These are phyloP conservation scores for Muscicapa striata DNA, from an alignment of 2,797 vertebrate species.

Conservation along the genomic window DNA sequence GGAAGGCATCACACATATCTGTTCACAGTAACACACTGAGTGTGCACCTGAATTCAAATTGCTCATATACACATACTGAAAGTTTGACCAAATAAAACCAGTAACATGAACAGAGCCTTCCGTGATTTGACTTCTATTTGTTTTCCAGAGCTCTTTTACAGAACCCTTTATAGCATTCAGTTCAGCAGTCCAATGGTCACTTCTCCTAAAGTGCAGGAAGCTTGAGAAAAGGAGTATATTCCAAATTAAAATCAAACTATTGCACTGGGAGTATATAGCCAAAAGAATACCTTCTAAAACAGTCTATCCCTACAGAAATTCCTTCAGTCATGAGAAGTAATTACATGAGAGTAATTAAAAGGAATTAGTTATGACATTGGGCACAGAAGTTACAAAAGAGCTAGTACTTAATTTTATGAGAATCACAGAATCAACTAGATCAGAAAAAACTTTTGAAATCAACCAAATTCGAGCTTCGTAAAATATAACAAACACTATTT, in stretches of 20 bases:
- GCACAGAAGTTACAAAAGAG: background rate
- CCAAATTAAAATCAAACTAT: background rate
- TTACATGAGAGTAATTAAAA: background rate
- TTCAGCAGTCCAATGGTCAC: background rate
- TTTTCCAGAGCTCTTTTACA: background rate
- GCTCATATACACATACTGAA: background rate
- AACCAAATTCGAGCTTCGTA: background rate
- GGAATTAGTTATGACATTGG: background rate
- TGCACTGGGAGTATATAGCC: background rate
- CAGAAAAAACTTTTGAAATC: background rate
- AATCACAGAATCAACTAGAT: background rate
- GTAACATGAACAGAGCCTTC: background rate
- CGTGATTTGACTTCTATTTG: background rate
- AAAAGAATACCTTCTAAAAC: background rate
- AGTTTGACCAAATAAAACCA: background rate
- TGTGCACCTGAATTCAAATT: background rate
- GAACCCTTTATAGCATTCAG: background rate
- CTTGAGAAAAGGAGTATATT: background rate
- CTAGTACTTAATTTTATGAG: background rate
- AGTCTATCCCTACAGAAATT: background rate
- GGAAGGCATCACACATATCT: background rate
- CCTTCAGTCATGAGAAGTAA: no score
- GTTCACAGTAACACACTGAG: background rate
- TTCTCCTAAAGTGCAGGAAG: background rate
- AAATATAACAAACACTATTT: background rate